phyloP scores from a whole-genome alignment of 2,888 invertebrate genomes.

The Dendrolimus houi region DNA sequence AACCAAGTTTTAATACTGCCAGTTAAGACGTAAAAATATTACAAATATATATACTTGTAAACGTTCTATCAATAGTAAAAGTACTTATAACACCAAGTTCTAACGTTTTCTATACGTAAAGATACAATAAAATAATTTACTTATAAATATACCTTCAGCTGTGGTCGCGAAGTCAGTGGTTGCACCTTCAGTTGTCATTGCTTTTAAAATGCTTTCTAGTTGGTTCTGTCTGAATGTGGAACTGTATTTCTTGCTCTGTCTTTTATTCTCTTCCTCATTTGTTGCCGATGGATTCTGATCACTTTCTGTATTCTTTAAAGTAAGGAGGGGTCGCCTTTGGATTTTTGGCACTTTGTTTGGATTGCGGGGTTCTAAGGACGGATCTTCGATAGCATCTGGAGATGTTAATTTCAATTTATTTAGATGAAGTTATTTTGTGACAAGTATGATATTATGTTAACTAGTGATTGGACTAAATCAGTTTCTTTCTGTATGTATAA shows the following conservation, averaged over 20 bases:
- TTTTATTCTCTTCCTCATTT: conserved; percentile 58
- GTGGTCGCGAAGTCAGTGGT: conserved; percentile 43
- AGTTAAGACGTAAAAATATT: too few relatives aligned
- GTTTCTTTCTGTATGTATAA: too few relatives aligned
- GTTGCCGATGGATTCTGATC: conserved; percentile 64
- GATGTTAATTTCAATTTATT: too few relatives aligned
- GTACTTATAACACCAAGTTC: too few relatives aligned
- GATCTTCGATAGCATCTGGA: conserved; percentile 54
- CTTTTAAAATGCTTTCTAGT: conserved; percentile 46
- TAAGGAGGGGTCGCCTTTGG: conserved; percentile 50
- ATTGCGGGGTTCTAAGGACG: conserved; percentile 30
- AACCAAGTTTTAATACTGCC: too few relatives aligned
- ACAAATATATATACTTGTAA: too few relatives aligned
- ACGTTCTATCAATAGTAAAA: too few relatives aligned
- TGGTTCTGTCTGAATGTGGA: conserved; percentile 59
- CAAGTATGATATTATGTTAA: too few relatives aligned
- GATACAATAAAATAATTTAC: neutral
- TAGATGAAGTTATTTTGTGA: too few relatives aligned
- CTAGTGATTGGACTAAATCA: too few relatives aligned
- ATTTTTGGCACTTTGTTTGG: conserved; percentile 33
- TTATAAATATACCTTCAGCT: conserved; percentile 33
- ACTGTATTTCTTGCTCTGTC: conserved; percentile 69
- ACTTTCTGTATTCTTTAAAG: conserved; percentile 36
- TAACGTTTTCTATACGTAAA: too few relatives aligned
- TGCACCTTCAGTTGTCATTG: conserved; percentile 28